Evolutionary conservation across 2,797 vertebrate species (phyloP).

Genomic region (Myiothlypis chrysogaster): DNA sequence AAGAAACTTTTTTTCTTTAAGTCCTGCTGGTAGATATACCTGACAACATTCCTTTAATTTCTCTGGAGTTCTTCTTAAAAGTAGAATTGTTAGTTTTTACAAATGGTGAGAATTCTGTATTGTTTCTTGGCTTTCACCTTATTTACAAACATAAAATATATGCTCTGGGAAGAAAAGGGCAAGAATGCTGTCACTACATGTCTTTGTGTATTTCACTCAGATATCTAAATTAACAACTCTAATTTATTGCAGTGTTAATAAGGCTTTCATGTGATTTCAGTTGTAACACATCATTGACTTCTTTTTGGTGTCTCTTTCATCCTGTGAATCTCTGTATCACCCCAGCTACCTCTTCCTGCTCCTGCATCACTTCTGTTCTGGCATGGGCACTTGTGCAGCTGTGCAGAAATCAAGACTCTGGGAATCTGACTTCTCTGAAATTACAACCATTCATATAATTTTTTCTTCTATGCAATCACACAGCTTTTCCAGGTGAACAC

Average conservation of each 20-base stretch:
- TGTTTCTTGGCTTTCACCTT: not conserved
- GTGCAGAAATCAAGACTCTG: accelerated
- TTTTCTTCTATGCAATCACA: not conserved
- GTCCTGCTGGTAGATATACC: not conserved
- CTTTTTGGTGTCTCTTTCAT: not conserved
- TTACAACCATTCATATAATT: not conserved
- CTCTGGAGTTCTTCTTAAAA: not conserved
- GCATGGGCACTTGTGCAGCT: not conserved
- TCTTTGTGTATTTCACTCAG: not conserved
- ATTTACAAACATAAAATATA: not conserved
- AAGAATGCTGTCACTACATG: not conserved
- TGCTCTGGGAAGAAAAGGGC: not conserved
- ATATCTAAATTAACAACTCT: not conserved
- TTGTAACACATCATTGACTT: not conserved
- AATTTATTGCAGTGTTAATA: not conserved
- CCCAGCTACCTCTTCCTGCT: not conserved
- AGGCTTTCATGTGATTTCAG: not conserved
- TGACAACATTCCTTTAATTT: not conserved
- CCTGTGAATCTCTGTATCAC: not conserved
- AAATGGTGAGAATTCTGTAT: not conserved
- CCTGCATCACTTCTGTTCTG: not conserved
- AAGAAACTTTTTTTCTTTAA: not conserved
- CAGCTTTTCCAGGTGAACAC: not conserved
- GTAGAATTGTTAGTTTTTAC: not conserved
- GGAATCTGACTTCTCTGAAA: not conserved